A percentile compares a stretch with the other conserved stretches of the same genome.
phyloP scores from a whole-genome alignment of 2,888 invertebrate species.

The Dryadula phaetusa region DNA sequence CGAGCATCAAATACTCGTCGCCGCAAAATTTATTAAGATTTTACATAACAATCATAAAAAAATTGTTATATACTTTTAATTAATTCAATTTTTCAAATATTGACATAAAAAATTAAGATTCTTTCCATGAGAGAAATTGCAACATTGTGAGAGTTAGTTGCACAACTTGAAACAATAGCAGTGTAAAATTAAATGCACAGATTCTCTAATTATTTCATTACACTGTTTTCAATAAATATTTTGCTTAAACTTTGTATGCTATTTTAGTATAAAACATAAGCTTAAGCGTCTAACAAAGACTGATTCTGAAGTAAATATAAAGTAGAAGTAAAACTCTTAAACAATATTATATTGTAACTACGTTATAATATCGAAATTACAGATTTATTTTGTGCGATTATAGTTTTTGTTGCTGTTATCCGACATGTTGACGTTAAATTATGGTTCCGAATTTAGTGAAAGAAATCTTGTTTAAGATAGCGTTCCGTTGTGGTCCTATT shows the following conservation, averaged over 20 bases:
- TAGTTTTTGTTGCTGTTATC: slow-evolving; percentile 21
- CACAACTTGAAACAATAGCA: slow-evolving; percentile 32
- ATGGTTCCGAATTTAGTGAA: slow-evolving; percentile 40
- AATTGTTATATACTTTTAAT: slow-evolving; percentile 22
- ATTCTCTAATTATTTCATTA: slow-evolving; percentile 16
- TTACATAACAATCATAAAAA: slow-evolving; percentile 18
- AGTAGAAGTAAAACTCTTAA: background rate
- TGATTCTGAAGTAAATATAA: background rate
- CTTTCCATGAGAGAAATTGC: slow-evolving; percentile 32
- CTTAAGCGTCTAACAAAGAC: background rate
- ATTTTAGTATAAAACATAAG: background rate
- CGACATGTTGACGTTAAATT: slow-evolving; percentile 40
- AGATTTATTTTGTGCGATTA: background rate
- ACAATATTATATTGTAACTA: background rate
- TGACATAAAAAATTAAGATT: slow-evolving; percentile 24
- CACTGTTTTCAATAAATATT: slow-evolving; percentile 26
- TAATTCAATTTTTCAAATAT: slow-evolving; percentile 26
- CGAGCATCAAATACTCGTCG: no score
- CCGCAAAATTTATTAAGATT: no score
- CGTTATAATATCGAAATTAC: background rate
- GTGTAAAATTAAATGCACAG: slow-evolving; percentile 32
- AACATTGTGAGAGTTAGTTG: slow-evolving; percentile 27
- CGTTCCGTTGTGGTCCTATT: slow-evolving; percentile 40
- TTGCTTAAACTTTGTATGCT: slow-evolving; percentile 17
- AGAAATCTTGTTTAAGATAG: slow-evolving; percentile 42